phyloP scores from a whole-genome alignment of 1,140 invertebrate species.

The Mamestra configurata region DNA sequence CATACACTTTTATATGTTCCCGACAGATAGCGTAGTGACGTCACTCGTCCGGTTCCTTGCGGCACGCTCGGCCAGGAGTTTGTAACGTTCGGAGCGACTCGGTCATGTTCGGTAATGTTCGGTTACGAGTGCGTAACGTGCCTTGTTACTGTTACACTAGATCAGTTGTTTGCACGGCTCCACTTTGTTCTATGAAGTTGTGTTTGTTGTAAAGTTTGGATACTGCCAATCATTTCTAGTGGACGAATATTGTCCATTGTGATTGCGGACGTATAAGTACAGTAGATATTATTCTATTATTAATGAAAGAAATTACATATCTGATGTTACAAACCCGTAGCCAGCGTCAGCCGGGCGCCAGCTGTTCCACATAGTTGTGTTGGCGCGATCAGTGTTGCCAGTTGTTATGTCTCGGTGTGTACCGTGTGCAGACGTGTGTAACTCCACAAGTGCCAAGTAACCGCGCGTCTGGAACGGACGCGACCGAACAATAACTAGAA shows the following conservation, averaged over 20 bases:
- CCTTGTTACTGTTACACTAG: constrained; percentile 27
- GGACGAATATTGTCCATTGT: constrained; percentile 5
- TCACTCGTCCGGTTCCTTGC: constrained; percentile 35
- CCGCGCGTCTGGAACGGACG: constrained; percentile 57
- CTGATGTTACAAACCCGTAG: constrained; percentile 25
- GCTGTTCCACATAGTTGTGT: not conserved
- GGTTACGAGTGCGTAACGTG: constrained; percentile 12
- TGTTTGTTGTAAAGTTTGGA: not conserved
- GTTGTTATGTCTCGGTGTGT: not conserved
- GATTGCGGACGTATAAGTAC: constrained; percentile 2
- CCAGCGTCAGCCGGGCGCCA: not conserved
- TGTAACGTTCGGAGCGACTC: constrained; percentile 26
- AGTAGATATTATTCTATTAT: constrained; percentile 10
- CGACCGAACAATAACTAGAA: constrained; percentile 63
- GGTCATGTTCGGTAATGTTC: not conserved
- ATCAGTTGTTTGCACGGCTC: not conserved
- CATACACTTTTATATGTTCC: constrained; percentile 46
- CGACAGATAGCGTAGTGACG: constrained; percentile 34
- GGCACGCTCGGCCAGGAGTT: not conserved
- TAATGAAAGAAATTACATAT: constrained; percentile 8
- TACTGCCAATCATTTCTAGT: not conserved
- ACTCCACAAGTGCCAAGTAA: constrained; percentile 82
- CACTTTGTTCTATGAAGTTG: constrained; percentile 9
- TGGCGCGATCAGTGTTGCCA: constrained; percentile 19
- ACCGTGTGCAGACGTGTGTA: constrained; percentile 32